Evolutionary conservation across 2,113 vertebrate genomes (phyloP), one percentile per base, ranked within the genome.

Genomic region (Oxygymnocypris stewartii): DNA sequence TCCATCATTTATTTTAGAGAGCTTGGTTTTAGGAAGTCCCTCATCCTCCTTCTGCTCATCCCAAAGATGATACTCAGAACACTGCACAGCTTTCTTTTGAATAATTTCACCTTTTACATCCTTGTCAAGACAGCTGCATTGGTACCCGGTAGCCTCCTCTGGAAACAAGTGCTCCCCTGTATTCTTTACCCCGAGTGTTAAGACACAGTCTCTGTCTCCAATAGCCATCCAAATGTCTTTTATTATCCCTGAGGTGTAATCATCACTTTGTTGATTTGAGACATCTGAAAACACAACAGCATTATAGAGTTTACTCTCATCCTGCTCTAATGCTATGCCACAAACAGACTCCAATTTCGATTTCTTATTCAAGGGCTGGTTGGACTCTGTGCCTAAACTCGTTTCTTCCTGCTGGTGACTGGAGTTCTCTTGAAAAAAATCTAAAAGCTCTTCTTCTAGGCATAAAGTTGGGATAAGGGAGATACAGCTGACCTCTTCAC

Each of bases 301-400:
- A 90, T 94, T 89, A 91, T 96, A 97, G 92, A 95, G 93, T 94
- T 96, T 96, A 92, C 94, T 94, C 90, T 97, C 96, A 82, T 95
- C 89, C 89, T 97, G 95, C 92, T 99, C 98, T 87, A 99, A 94
- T 85, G 96, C 96, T 93, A 99, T 99, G 89, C 98, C 98, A 94
- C 98, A 99, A 92, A 99, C 92, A 84, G 98, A 99, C 94, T 99
- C 98, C 93, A 99, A 94, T 94, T 99, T 99, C 2, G 98, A 99
- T 92, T 96, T 97, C 94, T 96, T 97, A 91, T 96, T 95, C 90
- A 96, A 96, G 92, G 96, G 93, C 93, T 96, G 95, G 74, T 92
- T 94, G 85, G 96, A 94, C 74, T 96, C 93, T 87, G 96, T 94
- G 92, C 94, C 94, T 92, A 96, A 91, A 82, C 91, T 94, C 88